phyloP scores from a whole-genome alignment of 2,113 vertebrate species.

The Drymodes brunneopygia region DNA sequence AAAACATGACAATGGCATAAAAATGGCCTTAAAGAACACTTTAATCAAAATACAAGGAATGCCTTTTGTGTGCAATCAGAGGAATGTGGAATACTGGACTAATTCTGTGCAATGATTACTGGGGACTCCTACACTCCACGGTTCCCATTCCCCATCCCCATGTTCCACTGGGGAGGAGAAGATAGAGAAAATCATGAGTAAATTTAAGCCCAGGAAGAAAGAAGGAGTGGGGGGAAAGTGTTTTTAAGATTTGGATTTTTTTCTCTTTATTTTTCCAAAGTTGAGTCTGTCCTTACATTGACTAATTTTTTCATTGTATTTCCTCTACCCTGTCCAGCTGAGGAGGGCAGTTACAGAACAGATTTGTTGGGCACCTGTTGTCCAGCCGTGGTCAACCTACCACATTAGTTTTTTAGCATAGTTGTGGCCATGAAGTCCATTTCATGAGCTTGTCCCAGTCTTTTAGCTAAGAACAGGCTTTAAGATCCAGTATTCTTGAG shows the following conservation, averaged over 20 bases:
- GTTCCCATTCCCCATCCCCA: neutral
- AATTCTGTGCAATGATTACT: neutral
- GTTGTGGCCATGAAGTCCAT: fast-evolving
- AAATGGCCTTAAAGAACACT: conserved; percentile 9
- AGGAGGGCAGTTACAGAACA: neutral
- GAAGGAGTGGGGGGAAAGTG: neutral
- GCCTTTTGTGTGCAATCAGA: neutral
- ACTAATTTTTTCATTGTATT: neutral
- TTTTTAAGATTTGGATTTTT: neutral
- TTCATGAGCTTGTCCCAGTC: neutral
- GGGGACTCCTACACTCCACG: fast-evolving
- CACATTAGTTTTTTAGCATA: neutral
- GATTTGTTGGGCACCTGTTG: neutral
- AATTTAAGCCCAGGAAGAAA: neutral
- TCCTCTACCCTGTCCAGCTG: neutral
- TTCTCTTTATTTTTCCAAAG: neutral
- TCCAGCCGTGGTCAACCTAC: too few relatives aligned
- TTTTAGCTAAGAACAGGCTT: neutral
- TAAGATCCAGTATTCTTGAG: neutral
- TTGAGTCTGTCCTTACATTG: neutral
- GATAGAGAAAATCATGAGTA: neutral
- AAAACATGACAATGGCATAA: conserved; percentile 63
- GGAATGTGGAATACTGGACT: neutral
- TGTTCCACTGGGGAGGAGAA: neutral
- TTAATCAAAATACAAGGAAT: neutral